Percentiles rank a stretch among this genome's conserved stretches.
Evolutionary conservation across 2,113 vertebrate species (phyloP).

Genomic region (Grammomys surdaster): DNA sequence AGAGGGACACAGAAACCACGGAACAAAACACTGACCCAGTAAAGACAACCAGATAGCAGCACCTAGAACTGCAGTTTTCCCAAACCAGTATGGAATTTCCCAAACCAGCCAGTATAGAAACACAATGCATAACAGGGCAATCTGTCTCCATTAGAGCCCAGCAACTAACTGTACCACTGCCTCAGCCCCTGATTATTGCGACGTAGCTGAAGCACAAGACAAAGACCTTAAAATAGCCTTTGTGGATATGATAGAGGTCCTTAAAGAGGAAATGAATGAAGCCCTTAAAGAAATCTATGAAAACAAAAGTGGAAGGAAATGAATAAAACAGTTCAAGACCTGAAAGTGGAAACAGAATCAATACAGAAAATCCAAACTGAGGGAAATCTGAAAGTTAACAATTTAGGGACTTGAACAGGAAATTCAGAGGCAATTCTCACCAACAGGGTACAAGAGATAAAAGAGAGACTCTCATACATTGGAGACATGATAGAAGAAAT

Average conservation of each 20-base stretch:
- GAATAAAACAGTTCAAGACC: background rate
- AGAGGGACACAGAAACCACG: background rate
- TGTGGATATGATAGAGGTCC: background rate
- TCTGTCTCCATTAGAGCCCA: background rate
- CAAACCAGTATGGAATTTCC: background rate
- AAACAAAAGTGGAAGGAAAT: background rate
- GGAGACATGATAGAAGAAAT: background rate
- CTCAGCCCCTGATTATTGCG: background rate
- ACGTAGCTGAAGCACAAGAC: background rate
- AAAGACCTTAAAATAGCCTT: background rate
- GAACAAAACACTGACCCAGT: background rate
- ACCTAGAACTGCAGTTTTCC: background rate
- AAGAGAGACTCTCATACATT: background rate
- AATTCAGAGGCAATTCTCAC: background rate
- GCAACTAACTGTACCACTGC: background rate
- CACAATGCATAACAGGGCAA: background rate
- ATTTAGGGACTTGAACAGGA: background rate
- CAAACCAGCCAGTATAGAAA: background rate
- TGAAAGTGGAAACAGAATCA: background rate
- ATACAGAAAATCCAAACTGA: background rate
- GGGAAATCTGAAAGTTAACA: background rate
- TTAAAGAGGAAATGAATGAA: background rate
- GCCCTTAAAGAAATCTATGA: background rate
- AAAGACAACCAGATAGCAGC: background rate
- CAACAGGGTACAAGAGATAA: background rate